Evolutionary conservation across 2,888 invertebrate genomes (phyloP), one percentile per base, ranked within the genome.

Genomic region (Saturnia japonica): DNA sequence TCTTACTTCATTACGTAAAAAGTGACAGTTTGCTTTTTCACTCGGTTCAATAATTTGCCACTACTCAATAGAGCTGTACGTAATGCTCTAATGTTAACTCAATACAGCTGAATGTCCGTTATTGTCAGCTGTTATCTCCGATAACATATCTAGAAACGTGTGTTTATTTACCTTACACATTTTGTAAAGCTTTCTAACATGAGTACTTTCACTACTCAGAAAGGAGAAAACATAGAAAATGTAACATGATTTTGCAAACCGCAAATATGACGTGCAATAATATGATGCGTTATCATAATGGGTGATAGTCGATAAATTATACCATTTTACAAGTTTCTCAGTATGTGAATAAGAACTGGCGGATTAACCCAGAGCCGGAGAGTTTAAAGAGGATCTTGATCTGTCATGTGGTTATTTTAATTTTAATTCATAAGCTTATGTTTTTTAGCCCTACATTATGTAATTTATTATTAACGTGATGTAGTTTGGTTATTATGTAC

Each of bases 171-270:
- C 8, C 19, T 64, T 40, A 40, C 25, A 64, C 11, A 40, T 64
- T 40, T 64, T 64, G 34, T 64, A 40, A 64, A 64, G 19, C 64
- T 64, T 40, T 64, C 64, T 64, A 64, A 64, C 22, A 64, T n/a
- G 16, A 64, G 12, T 19, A 64, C 64, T 64, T 64, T 64, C 64
- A n/a, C 64, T 64, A 64, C 40, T 64, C 40, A 40, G 40, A 19
- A 64, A 40, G 14, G 64, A 19, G 64, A 64, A 40, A 19, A 64
- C 34, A 19, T 57, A 57, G 57, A 57, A 57, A 57, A 57, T 64
- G 40, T 64, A 64, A 11, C 64, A 64, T 34, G 60, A n/a, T 64
- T 64, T 64, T 40, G 40, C 64, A 64, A 16, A 40, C 12, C 19
- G 1, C n/a, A 67, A 40, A 40, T 40, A 19, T 62, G 25, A 62